Conservation (phyloP, 1,140 invertebrate genomes). For the Phymorhynchus buccinoides region DNA sequence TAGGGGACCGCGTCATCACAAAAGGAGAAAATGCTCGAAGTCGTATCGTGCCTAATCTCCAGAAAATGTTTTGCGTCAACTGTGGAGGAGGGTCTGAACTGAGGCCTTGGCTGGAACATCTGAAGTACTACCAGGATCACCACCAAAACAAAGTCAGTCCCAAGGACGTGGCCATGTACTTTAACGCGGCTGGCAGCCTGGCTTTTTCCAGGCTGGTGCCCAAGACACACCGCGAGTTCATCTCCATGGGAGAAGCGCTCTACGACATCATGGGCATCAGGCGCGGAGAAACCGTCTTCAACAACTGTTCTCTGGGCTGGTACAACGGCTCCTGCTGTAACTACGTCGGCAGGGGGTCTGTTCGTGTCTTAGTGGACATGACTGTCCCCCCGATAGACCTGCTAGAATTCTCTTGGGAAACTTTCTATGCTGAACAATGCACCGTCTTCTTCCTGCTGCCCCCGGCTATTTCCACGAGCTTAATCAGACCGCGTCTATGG, state of each 20-base stretch:
- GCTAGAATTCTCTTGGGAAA: not conserved
- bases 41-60: not conserved
- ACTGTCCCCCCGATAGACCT: not conserved
- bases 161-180: slow-evolving; percentile 30
- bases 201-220: slow-evolving; percentile 45
- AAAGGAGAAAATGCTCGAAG: not conserved
- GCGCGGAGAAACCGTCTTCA: slow-evolving; percentile 17
- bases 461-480: not conserved
- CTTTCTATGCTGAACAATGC: not conserved
- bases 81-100: not conserved
- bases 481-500: not conserved
- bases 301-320: slow-evolving; percentile 41
- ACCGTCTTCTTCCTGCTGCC: not conserved
- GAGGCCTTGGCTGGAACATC: slow-evolving; percentile 1
- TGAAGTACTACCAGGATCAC: not conserved
- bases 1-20: not conserved
- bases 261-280: slow-evolving; percentile 31
- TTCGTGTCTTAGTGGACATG: slow-evolving; percentile 7
- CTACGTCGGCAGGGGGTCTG: slow-evolving; percentile 40
- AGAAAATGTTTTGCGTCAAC: not conserved
- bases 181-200: slow-evolving; percentile 40
- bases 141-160: slow-evolving; percentile 4
- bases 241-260: slow-evolving; percentile 28
- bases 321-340: slow-evolving; percentile 37
- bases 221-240: slow-evolving; percentile 27